Conservation (phyloP, 37 sponge, comb jelly and placozoan species). For the Haliclona indistincta region DNA sequence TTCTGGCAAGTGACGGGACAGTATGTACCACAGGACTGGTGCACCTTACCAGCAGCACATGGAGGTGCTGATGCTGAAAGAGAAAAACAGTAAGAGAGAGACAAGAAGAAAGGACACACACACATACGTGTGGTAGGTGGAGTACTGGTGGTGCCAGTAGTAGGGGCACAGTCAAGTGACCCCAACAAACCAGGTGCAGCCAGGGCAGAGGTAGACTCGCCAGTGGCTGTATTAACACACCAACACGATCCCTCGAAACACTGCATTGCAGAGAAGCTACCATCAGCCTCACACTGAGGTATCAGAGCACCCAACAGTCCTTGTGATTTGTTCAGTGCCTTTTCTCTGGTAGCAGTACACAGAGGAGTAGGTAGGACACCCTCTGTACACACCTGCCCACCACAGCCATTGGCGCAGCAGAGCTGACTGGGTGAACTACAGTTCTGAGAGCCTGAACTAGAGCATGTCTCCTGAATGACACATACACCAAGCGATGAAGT, state of each 20-base stretch:
- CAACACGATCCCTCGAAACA: slow-evolving; percentile 55
- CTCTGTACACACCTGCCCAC: slow-evolving; percentile 34
- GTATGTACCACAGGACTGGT: not conserved
- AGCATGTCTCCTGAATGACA: slow-evolving; percentile 1
- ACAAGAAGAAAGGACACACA: no score
- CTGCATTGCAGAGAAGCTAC: slow-evolving; percentile 44
- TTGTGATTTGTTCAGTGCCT: not conserved
- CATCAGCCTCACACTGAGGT: slow-evolving; percentile 53
- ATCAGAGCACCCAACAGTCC: slow-evolving; percentile 22
- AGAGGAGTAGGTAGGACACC: slow-evolving; percentile 11
- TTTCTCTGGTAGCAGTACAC: slow-evolving; percentile 3
- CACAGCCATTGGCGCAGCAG: slow-evolving; percentile 82
- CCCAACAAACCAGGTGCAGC: no score
- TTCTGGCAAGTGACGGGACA: slow-evolving; percentile 5
- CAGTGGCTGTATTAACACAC: slow-evolving; percentile 51
- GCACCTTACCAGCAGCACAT: not conserved
- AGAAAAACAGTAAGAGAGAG: no score
- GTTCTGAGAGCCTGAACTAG: not conserved
- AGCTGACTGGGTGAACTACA: slow-evolving; percentile 15
- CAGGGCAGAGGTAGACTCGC: slow-evolving; percentile 20
- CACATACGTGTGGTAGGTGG: no score
- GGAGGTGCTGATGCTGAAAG: not conserved
- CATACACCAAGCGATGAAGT: slow-evolving; percentile 2
- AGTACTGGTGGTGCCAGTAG: not conserved
- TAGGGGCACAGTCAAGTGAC: slow-evolving; percentile 13